Evolutionary conservation across 1,140 invertebrate genomes (phyloP).

Genomic region (Asbolus verrucosus): DNA sequence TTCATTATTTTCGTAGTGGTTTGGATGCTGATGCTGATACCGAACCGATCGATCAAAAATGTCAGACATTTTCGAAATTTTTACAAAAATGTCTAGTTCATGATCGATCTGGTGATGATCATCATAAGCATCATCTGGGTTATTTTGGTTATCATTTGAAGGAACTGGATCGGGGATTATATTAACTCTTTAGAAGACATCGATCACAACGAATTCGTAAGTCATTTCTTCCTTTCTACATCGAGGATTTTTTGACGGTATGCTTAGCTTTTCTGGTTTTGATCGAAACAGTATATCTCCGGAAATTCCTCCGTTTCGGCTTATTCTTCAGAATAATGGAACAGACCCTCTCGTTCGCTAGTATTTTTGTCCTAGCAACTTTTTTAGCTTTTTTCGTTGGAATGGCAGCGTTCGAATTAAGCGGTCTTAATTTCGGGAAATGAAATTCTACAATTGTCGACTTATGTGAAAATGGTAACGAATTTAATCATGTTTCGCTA

Average conservation of each 20-base stretch:
- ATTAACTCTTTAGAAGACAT: conserved; percentile 38
- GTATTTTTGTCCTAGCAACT: conserved; percentile 30
- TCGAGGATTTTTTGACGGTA: conserved; percentile 43
- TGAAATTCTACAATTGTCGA: conserved; percentile 43
- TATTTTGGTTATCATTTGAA: conserved; percentile 18
- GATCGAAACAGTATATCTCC: conserved; percentile 51
- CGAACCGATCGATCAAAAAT: background rate
- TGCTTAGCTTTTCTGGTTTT: conserved; percentile 50
- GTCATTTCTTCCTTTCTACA: conserved; percentile 54
- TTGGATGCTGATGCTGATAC: conserved; percentile 4
- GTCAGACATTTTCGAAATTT: conserved; percentile 6
- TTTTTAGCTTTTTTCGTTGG: conserved; percentile 47
- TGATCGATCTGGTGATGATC: conserved; percentile 43
- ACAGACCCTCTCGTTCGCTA: conserved; percentile 46
- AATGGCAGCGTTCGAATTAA: conserved; percentile 37
- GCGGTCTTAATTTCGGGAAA: conserved; percentile 33
- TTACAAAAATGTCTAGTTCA: conserved; percentile 35
- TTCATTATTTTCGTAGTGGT: conserved; percentile 7
- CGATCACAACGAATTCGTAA: conserved; percentile 54
- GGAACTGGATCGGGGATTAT: conserved; percentile 22
- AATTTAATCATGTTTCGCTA: conserved; percentile 23
- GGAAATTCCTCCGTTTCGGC: conserved; percentile 55
- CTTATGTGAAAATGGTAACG: conserved; percentile 29
- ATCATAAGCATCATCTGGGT: conserved; percentile 21
- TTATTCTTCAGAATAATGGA: conserved; percentile 52